Evolutionary conservation across 2,113 vertebrate species (phyloP), one percentile per base, ranked within the genome.

Genomic region (Heterocephalus glaber): DNA sequence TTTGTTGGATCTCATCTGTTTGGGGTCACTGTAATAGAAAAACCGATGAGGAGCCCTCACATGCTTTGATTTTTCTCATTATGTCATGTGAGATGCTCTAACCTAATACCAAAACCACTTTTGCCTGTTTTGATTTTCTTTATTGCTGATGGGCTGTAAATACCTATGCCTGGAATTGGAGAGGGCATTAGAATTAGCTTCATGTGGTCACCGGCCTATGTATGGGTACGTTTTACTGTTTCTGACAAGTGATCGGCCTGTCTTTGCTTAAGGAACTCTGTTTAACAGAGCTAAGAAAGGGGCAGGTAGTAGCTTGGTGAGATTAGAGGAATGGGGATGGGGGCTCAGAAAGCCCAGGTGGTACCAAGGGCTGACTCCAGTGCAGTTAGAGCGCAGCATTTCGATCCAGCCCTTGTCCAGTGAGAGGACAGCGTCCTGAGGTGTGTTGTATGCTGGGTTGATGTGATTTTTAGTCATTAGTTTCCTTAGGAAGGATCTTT

Each of bases 291-390:
- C 47, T 61, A 13, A 13, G n/a, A 49, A 52, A n/a, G 49, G 68
- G 41, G 5, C 19, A 38, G 28, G 26, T 44, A 58, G 24, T 2
- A 33, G 47, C 17, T 58, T 28, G 41, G 17, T 30, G 44, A 8
- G 63, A 22, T 26, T 41, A 13, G 2, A 9, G 1, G 5, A 16
- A 17, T 30, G 14, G 19, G 24, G 2, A 19, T 17, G 28, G 1
- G 35, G 65, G 35, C 24, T 4, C 26, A 54, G 26, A 24, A 61
- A 63, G 54, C 41, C 5, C 26, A 30, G 83, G 26, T 14, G 56
- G 13, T 14, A 66, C 49, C 52, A 22, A 11, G 11, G 33, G 16
- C 38, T 47, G 44, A 52, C 44, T 38, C 33, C 5, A 60, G 38
- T 41, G 35, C 41, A 41, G 63, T 22, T 41, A n/a, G 28, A 33